phyloP scores from a whole-genome alignment of 2,888 invertebrate species.

The Apodemia duryi region DNA sequence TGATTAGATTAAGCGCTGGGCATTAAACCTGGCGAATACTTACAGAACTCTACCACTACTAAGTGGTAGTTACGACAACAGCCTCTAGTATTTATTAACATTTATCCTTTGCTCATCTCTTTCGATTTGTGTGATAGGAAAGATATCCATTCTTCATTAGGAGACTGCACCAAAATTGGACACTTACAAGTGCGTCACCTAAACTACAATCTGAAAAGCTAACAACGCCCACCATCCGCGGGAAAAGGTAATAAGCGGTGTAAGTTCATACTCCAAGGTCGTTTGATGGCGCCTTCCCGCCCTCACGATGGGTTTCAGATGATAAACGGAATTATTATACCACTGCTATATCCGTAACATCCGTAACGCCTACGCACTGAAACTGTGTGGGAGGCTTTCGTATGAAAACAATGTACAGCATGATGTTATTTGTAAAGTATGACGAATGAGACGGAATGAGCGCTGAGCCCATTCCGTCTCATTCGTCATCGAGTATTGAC shows the following conservation, averaged over 20 bases:
- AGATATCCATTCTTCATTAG: no score
- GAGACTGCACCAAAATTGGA: neutral
- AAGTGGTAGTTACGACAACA: no score
- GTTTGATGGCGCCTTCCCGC: constrained; percentile 29
- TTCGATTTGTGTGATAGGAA: no score
- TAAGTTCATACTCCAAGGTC: constrained; percentile 23
- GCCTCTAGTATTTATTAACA: no score
- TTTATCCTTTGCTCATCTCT: no score
- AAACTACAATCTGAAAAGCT: neutral
- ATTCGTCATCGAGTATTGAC: no score
- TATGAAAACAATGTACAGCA: constrained; percentile 13
- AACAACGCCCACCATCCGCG: neutral
- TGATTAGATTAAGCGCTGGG: no score
- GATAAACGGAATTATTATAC: constrained; percentile 23
- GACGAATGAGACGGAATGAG: no score
- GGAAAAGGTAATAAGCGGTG: neutral
- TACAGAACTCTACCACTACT: no score
- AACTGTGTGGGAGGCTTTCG: constrained; percentile 17
- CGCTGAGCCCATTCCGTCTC: no score
- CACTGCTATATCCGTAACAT: constrained; percentile 22
- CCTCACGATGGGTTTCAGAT: constrained; percentile 28
- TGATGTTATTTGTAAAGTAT: neutral
- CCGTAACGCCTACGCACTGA: constrained; percentile 30
- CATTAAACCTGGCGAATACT: no score
- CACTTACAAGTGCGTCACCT: neutral